These are phyloP conservation scores for Adela reaumurella DNA, from an alignment of 2,888 invertebrate genomes.

Conservation along the genomic window DNA sequence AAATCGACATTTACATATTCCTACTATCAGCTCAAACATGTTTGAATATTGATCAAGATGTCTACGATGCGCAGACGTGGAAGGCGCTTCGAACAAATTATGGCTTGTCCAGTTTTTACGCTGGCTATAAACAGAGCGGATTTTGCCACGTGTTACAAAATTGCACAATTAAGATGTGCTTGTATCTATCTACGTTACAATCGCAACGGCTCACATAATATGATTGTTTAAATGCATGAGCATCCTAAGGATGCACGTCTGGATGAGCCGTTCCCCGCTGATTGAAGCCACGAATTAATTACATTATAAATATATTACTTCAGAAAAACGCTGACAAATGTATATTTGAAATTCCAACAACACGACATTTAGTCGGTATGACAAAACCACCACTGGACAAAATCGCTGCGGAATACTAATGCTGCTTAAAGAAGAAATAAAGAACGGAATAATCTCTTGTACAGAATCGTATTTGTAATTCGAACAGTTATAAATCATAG, in stretches of 20 bases:
- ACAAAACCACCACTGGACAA: constrained; percentile 50
- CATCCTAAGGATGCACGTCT: constrained; percentile 28
- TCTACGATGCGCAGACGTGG: no score
- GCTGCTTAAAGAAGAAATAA: constrained; percentile 54
- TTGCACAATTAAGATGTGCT: constrained; percentile 8
- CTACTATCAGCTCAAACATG: no score
- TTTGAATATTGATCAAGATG: no score
- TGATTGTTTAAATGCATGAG: constrained; percentile 43
- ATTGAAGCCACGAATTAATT: constrained; percentile 43
- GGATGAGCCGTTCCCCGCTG: constrained; percentile 27
- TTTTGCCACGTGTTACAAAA: no score
- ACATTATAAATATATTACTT: constrained; percentile 30
- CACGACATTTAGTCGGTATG: constrained; percentile 55
- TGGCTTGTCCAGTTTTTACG: no score
- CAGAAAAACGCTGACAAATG: constrained; percentile 35
- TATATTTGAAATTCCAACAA: constrained; percentile 53
- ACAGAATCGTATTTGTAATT: constrained; percentile 47
- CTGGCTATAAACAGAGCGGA: no score
- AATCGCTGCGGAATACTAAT: constrained; percentile 54
- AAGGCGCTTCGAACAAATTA: no score
- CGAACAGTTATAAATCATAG: constrained; percentile 56
- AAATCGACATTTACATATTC: no score
- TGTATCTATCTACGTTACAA: constrained; percentile 23
- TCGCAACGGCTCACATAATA: constrained; percentile 19
- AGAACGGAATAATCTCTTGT: constrained; percentile 49